Conservation (phyloP, 2,113 vertebrate genomes). For the Pluvianellus socialis region DNA sequence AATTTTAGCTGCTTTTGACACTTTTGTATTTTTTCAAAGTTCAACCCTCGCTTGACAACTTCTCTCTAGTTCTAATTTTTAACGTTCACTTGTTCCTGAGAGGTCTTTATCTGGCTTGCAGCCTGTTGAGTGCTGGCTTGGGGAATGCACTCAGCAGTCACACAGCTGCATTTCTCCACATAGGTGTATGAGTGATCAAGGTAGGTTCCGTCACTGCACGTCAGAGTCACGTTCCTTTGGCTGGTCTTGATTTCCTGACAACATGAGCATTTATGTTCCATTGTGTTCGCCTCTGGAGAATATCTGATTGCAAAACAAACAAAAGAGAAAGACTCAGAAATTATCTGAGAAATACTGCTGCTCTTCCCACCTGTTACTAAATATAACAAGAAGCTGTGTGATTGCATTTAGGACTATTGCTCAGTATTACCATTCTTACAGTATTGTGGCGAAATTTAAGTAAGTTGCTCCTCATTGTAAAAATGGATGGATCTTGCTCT, state of each 20-base stretch:
- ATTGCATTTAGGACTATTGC: background rate
- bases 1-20: constrained; percentile 37
- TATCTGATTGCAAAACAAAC: constrained; percentile 61
- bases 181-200: constrained; percentile 53
- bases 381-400: background rate
- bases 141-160: background rate
- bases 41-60: background rate
- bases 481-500: background rate
- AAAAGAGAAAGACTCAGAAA: background rate
- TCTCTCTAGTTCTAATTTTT: background rate
- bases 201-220: constrained; percentile 33
- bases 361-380: background rate
- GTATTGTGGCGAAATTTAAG: background rate
- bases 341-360: background rate
- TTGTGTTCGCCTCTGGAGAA: background rate
- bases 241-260: constrained; percentile 73
- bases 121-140: background rate
- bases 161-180: constrained; percentile 74
- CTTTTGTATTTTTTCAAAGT: background rate
- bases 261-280: constrained; percentile 65
- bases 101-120: background rate
- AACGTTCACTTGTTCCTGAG: background rate
- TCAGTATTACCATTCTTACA: background rate
- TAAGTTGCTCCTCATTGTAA: background rate
- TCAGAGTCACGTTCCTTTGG: constrained; percentile 51